phyloP scores from a whole-genome alignment of 2,797 vertebrate species.

The Clamator glandarius region DNA sequence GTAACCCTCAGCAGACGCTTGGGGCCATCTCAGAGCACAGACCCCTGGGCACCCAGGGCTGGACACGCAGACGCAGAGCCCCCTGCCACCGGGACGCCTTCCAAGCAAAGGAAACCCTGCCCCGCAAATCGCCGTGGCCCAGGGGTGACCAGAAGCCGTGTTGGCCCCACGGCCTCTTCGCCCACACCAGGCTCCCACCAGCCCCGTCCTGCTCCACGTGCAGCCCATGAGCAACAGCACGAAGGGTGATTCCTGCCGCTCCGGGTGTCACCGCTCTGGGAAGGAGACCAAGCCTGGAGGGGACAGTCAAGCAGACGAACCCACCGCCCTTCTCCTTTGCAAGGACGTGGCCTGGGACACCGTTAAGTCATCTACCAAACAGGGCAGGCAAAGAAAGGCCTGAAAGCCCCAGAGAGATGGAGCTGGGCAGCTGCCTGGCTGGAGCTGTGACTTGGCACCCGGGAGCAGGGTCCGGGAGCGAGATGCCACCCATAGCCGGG shows the following conservation, averaged over 20 bases:
- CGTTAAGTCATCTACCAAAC: not conserved
- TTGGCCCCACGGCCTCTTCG: not conserved
- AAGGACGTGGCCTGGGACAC: not conserved
- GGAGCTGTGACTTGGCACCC: not conserved
- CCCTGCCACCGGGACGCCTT: not conserved
- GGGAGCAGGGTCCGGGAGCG: not conserved
- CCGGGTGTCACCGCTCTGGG: accelerated
- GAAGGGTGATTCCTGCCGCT: not conserved
- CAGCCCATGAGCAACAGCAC: not conserved
- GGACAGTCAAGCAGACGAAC: not conserved
- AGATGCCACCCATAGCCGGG: not conserved
- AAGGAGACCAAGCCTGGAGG: not conserved
- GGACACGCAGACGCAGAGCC: not conserved
- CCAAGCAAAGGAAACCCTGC: not conserved
- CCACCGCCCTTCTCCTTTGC: not conserved
- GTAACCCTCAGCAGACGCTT: no score
- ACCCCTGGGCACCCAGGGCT: no score
- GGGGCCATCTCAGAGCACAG: no score
- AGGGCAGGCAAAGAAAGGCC: not conserved
- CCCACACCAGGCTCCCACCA: not conserved
- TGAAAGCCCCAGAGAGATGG: not conserved
- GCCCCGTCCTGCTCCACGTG: not conserved
- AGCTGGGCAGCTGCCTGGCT: not conserved
- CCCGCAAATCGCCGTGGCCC: not conserved
- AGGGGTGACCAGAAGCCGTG: accelerated